Evolutionary conservation across 2,888 invertebrate species (phyloP), one percentile per base, ranked within the genome.

Genomic region (Aporophyla lueneburgensis): DNA sequence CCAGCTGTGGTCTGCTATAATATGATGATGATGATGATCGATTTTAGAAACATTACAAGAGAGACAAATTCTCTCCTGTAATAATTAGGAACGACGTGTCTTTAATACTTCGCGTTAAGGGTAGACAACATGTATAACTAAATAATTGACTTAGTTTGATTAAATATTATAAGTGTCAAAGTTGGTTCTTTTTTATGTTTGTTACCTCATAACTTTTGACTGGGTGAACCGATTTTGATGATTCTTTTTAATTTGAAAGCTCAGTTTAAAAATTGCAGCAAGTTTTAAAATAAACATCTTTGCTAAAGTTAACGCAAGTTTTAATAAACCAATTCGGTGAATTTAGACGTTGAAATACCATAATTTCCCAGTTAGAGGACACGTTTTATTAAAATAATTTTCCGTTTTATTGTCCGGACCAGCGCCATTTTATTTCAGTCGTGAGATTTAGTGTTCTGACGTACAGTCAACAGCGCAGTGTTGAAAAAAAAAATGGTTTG

Each of bases 321-420:
- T 65, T 54, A 49, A 71, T 49, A 9, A 51, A 71, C 24, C 16
- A 63, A 53, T 63, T 78, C 58, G 6, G 51, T 68, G 33, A 73
- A 78, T 59, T 65, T 21, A 21, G 51, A 65, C n/a, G 40, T 27
- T 78, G n/a, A 53, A 74, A 68, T 79, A 65, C 69, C 16, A 14
- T n/a, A 21, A 46, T 62, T 54, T 51, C 7, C 10, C 27, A 71
- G 40, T 49, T n/a, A 54, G 6, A 27, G n/a, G 51, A 72, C 33
- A 61, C 33, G 27, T 77, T 77, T 81, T 78, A 78, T 71, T 78
- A n/a, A 73, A 78, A 62, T 61, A 63, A 63, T 71, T 62, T 58
- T 6, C 69, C 56, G 40, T 72, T 72, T 72, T 70, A 70, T 77
- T 81, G 72, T 72, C 16, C 19, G 24, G 61, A 77, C 59, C 27